These are phyloP conservation scores for Yponomeuta malinellus DNA, from an alignment of 2,888 invertebrate species.

Conservation along the genomic window DNA sequence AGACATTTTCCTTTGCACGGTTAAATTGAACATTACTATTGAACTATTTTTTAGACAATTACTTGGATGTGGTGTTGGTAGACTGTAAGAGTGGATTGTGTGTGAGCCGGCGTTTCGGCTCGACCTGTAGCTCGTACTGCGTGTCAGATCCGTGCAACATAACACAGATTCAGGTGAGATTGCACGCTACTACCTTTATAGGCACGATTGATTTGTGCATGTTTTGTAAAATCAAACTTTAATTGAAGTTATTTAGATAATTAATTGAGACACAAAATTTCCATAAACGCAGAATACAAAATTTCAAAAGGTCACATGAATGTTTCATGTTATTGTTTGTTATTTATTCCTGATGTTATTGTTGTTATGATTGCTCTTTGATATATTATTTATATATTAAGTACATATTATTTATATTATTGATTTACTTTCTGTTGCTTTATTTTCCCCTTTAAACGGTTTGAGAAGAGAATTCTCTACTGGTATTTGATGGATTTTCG, in stretches of 20 bases:
- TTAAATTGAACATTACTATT: background rate
- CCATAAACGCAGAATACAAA: too few species aligned
- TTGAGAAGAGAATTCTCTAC: background rate
- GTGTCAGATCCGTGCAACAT: background rate
- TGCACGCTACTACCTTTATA: background rate
- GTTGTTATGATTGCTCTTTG: too few species aligned
- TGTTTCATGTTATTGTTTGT: too few species aligned
- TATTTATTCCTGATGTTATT: too few species aligned
- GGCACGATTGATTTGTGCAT: background rate
- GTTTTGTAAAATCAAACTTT: background rate
- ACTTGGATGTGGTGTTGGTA: background rate
- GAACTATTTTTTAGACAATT: background rate
- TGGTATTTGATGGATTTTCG: background rate
- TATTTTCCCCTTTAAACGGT: too few species aligned
- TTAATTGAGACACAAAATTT: too few species aligned
- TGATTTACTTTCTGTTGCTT: too few species aligned
- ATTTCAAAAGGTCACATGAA: too few species aligned
- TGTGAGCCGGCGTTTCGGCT: background rate
- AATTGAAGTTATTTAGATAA: too few species aligned
- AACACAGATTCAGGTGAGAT: conserved; percentile 1
- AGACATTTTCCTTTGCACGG: background rate
- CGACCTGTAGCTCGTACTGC: conserved; percentile 4
- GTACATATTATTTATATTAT: too few species aligned
- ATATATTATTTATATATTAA: too few species aligned
- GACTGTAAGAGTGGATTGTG: conserved; percentile 10